Percentiles rank a stretch among this genome's conserved stretches.
These are phyloP conservation scores for Drosophila lowei DNA, from an alignment of 1,140 invertebrate species.

Conservation along the genomic window DNA sequence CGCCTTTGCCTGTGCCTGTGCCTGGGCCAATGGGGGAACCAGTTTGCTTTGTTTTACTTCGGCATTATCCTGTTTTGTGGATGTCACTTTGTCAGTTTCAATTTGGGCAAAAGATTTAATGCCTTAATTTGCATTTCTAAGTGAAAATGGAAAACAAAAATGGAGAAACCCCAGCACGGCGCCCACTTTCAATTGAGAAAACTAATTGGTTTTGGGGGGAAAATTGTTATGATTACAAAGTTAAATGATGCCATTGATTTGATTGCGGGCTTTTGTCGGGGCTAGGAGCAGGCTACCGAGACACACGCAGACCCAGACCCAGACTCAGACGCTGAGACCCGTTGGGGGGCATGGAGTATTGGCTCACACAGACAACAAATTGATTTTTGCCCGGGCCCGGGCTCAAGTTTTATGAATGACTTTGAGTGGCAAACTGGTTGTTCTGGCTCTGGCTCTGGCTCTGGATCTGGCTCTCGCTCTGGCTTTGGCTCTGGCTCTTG, in stretches of 20 bases:
- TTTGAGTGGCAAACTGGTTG: slow-evolving; percentile 70
- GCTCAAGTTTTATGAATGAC: slow-evolving; percentile 64
- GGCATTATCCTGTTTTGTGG: slow-evolving; percentile 62
- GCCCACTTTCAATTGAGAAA: slow-evolving; percentile 52
- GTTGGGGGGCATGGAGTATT: slow-evolving; percentile 1
- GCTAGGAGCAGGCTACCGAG: slow-evolving; percentile 30
- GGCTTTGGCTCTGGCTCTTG: slow-evolving; percentile 3
- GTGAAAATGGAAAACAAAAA: slow-evolving; percentile 56
- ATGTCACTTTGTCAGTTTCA: slow-evolving; percentile 70
- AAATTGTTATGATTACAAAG: slow-evolving; percentile 81
- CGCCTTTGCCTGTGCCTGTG: not conserved
- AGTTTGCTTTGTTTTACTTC: slow-evolving; percentile 19
- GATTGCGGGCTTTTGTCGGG: slow-evolving; percentile 55
- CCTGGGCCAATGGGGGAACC: slow-evolving; percentile 23
- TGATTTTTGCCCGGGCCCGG: slow-evolving; percentile 46
- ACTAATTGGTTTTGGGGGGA: slow-evolving; percentile 70
- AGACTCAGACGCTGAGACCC: too few relatives aligned
- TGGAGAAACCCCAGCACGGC: slow-evolving; percentile 34
- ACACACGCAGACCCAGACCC: slow-evolving; percentile 18
- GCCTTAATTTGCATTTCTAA: slow-evolving; percentile 79
- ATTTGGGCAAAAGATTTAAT: slow-evolving; percentile 74
- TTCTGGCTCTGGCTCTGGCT: slow-evolving; percentile 13
- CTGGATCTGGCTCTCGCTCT: not conserved
- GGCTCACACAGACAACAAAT: slow-evolving; percentile 44
- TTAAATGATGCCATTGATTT: slow-evolving; percentile 77